Evolutionary conservation across 2,888 invertebrate species (phyloP).

Genomic region (Papilio protenor): DNA sequence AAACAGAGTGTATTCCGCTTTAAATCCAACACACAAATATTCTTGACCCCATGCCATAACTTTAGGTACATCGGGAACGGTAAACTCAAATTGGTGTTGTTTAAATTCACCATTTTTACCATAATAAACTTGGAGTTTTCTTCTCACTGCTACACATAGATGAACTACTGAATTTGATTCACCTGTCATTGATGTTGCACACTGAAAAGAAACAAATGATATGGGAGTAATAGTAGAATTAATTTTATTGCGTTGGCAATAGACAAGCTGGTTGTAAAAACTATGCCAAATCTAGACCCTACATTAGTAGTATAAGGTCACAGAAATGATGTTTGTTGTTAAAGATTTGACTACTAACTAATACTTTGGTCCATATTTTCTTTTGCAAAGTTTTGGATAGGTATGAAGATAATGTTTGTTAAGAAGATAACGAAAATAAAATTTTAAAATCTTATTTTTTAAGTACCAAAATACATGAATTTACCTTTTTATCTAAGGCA

Average conservation of each 20-base stretch:
- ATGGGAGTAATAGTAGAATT: too few species aligned
- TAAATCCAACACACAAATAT: conserved; percentile 94
- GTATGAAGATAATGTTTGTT: too few species aligned
- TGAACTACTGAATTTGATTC: conserved; percentile 90
- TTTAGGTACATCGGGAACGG: conserved; percentile 91
- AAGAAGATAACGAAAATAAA: too few species aligned
- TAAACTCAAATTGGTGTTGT: conserved; percentile 89
- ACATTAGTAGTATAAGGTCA: too few species aligned
- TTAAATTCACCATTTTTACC: conserved; percentile 94
- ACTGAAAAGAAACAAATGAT: conserved; percentile 58
- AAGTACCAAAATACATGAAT: conserved; percentile 6
- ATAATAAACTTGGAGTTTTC: conserved; percentile 93
- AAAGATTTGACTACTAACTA: too few species aligned
- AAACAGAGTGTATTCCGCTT: conserved; percentile 91
- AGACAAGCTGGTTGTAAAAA: too few species aligned
- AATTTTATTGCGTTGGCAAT: too few species aligned
- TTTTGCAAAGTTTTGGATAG: too few species aligned
- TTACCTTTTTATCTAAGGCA: conserved; percentile 90
- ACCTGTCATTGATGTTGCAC: conserved; percentile 84
- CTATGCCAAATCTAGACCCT: too few species aligned
- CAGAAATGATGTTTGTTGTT: too few species aligned
- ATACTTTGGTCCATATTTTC: too few species aligned
- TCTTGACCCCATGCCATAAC: conserved; percentile 93
- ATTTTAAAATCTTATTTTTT: too few species aligned
- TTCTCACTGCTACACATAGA: conserved; percentile 94